Conservation (phyloP, 2,888 invertebrate species). For the Pantelozetes paolii region DNA sequence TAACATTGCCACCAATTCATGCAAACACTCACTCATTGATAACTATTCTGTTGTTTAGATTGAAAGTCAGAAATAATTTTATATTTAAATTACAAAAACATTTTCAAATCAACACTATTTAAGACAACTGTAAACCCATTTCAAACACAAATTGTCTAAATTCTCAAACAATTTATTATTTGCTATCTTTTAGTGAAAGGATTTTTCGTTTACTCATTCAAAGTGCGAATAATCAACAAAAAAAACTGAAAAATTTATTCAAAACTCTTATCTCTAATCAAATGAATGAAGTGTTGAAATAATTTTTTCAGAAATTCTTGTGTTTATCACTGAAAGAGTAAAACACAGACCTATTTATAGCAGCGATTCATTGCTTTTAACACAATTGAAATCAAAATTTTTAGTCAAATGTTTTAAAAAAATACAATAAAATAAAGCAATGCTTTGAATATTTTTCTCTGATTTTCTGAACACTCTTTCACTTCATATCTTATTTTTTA, state of each 20-base stretch:
- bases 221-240: too few species aligned
- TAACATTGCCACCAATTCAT: not conserved
- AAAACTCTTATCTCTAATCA: not conserved
- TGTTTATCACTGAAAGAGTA: not conserved
- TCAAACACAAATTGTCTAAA: too few species aligned
- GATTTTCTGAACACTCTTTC: not conserved
- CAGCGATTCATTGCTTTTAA: not conserved
- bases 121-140: too few species aligned
- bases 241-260: too few species aligned
- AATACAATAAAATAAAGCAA: not conserved
- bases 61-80: too few species aligned
- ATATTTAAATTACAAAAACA: too few species aligned
- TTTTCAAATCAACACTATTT: not conserved
- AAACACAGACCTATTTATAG: not conserved
- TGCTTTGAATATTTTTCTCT: not conserved
- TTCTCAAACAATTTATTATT: too few species aligned
- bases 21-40: not conserved
- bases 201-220: too few species aligned
- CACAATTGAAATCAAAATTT: not conserved
- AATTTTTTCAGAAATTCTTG: not conserved
- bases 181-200: too few species aligned
- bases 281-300: constrained; percentile 10
- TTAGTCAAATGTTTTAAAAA: not conserved
- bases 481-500: constrained; percentile 10
- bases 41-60: too few species aligned